A percentile compares a stretch with the other conserved stretches of the same genome.
phyloP scores from a whole-genome alignment of 1,140 invertebrate genomes.

The Drosophila sturtevanti region DNA sequence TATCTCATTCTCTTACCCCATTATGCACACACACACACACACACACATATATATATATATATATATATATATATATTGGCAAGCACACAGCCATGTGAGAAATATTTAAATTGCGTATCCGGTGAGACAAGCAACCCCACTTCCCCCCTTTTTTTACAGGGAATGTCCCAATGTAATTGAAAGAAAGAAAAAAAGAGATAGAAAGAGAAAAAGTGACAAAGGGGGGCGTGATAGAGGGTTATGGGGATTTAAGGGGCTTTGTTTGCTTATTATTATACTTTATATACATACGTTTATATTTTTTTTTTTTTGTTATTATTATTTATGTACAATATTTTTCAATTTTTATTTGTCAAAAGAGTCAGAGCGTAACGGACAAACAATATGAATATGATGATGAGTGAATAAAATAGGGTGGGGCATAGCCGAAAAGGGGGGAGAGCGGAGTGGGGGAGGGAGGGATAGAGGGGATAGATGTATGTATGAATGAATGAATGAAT shows the following conservation, averaged over 20 bases:
- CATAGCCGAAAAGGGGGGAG: neutral
- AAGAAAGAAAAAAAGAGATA: neutral
- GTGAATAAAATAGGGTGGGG: conserved; percentile 19
- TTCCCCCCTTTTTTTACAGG: neutral
- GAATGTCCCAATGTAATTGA: neutral
- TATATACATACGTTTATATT: too few species aligned
- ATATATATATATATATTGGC: too few species aligned
- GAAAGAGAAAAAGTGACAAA: neutral
- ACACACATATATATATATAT: too few species aligned
- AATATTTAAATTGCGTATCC: conserved; percentile 55
- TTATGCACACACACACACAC: conserved; percentile 34
- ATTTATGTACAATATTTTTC: conserved; percentile 35
- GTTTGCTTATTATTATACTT: conserved; percentile 43
- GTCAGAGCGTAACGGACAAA: conserved; percentile 47
- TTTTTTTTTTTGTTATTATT: conserved; percentile 22
- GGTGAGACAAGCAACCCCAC: conserved; percentile 15
- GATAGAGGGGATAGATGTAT: neutral
- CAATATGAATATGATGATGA: neutral
- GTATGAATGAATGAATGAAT: too few species aligned
- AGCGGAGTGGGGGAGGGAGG: neutral
- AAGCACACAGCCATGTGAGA: conserved; percentile 27
- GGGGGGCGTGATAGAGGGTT: neutral
- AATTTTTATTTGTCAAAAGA: conserved; percentile 42
- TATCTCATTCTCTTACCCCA: neutral
- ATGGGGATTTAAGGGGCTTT: conserved; percentile 11